A percentile compares a stretch with the other conserved stretches of the same genome.
Conservation (phyloP, 1,140 invertebrate genomes). For the Trissolcus basalis region DNA sequence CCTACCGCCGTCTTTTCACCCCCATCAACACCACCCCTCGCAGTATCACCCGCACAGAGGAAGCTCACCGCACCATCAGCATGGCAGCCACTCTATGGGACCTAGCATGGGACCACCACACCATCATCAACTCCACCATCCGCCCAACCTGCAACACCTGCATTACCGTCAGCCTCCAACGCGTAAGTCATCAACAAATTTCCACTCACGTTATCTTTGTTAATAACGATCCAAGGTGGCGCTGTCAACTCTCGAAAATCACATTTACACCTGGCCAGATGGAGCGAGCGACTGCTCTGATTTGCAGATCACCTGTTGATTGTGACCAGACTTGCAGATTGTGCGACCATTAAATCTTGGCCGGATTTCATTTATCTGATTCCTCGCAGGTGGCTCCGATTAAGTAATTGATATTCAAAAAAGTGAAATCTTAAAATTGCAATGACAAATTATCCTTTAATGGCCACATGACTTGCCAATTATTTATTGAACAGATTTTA, state of each 20-base stretch:
- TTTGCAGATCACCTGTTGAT: conserved; percentile 45
- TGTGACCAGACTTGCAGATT: conserved; percentile 32
- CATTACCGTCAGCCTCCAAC: conserved; percentile 74
- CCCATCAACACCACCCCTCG: conserved; percentile 71
- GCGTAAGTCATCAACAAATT: conserved; percentile 64
- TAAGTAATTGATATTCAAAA: too few relatives aligned
- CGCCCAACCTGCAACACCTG: conserved; percentile 72
- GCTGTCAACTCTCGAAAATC: conserved; percentile 4
- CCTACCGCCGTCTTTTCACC: conserved; percentile 72
- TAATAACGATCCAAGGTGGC: conserved; percentile 14
- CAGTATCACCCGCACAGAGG: conserved; percentile 74
- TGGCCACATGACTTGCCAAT: too few relatives aligned
- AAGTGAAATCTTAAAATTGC: too few relatives aligned
- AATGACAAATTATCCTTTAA: too few relatives aligned
- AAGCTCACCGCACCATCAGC: conserved; percentile 72
- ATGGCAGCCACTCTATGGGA: conserved; percentile 68
- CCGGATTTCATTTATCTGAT: too few relatives aligned
- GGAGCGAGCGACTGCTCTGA: conserved; percentile 31
- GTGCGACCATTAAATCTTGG: conserved; percentile 41
- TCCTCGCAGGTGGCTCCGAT: too few relatives aligned
- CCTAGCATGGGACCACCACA: conserved; percentile 73
- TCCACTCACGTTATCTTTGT: not conserved
- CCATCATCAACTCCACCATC: conserved; percentile 74
- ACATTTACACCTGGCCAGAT: not conserved
- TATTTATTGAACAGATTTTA: too few relatives aligned